Evolutionary conservation across 23 tunicate genomes (phyloP).

Genomic region (Phallusia fumigata): DNA sequence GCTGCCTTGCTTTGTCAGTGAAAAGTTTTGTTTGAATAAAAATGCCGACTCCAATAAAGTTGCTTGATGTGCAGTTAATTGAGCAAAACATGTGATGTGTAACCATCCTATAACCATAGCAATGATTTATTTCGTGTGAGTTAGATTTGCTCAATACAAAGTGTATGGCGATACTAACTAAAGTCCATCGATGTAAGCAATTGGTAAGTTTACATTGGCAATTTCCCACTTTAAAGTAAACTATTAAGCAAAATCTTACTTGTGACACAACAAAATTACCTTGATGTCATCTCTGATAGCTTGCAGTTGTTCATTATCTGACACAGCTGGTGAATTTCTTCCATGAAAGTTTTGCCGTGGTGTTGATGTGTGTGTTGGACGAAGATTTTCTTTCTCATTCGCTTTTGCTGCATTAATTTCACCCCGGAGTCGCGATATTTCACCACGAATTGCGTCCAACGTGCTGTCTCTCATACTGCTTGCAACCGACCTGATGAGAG

Average conservation of each 20-base stretch:
- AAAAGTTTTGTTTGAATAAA: background rate
- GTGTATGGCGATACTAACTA: too few relatives aligned
- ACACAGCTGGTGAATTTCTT: background rate
- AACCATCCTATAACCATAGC: background rate
- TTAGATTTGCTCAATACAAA: too few relatives aligned
- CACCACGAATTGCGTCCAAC: slow-evolving; percentile 72
- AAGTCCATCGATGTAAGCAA: too few relatives aligned
- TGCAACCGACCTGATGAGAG: slow-evolving; percentile 42
- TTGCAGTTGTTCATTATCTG: slow-evolving; percentile 37
- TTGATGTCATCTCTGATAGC: slow-evolving; percentile 56
- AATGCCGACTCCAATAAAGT: too few relatives aligned
- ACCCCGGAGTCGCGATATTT: slow-evolving; percentile 58
- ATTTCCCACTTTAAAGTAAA: too few relatives aligned
- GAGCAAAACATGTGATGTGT: background rate
- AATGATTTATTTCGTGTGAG: too few relatives aligned
- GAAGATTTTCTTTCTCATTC: background rate
- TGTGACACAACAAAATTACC: too few relatives aligned
- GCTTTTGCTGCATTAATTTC: slow-evolving; percentile 50
- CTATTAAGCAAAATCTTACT: too few relatives aligned
- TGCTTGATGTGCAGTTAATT: too few relatives aligned
- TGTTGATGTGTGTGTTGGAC: slow-evolving; percentile 36
- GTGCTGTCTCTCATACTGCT: slow-evolving; percentile 80
- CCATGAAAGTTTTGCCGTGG: slow-evolving; percentile 18
- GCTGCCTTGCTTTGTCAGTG: background rate
- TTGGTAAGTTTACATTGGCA: too few relatives aligned